Percentiles rank a stretch among this genome's conserved stretches.
Evolutionary conservation across 2,888 invertebrate species (phyloP).

Genomic region (Philaethria dido): DNA sequence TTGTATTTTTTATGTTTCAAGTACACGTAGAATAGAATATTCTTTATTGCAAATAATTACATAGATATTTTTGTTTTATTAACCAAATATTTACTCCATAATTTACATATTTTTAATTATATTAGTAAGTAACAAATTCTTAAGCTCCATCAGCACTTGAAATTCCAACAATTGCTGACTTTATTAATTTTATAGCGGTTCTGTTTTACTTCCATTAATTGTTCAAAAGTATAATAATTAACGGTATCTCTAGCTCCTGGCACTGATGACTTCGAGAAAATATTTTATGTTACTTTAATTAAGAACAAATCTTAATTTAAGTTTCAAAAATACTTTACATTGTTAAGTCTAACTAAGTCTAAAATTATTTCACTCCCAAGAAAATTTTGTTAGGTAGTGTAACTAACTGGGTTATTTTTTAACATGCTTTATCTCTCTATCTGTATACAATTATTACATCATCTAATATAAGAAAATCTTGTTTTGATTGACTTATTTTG

Average conservation of each 20-base stretch:
- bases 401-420: too few relatives aligned
- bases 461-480: too few relatives aligned
- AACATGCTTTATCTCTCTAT: too few relatives aligned
- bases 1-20: too few relatives aligned
- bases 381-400: too few relatives aligned
- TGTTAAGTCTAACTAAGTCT: background rate
- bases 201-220: slow-evolving; percentile 20
- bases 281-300: background rate
- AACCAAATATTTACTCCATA: too few relatives aligned
- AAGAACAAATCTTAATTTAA: background rate
- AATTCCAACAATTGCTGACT: slow-evolving; percentile 10
- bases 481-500: too few relatives aligned
- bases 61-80: too few relatives aligned
- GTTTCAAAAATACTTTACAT: background rate
- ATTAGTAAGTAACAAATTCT: background rate
- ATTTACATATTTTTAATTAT: background rate
- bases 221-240: slow-evolving; percentile 14
- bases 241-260: slow-evolving; percentile 3
- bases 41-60: too few relatives aligned
- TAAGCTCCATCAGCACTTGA: slow-evolving; percentile 5
- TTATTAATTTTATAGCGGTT: slow-evolving; percentile 13
- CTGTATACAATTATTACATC: too few relatives aligned
- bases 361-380: too few relatives aligned
- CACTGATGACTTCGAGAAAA: background rate
- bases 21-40: too few relatives aligned